Evolutionary conservation across 2,113 vertebrate genomes (phyloP).

Genomic region (Cheirogaleus medius): DNA sequence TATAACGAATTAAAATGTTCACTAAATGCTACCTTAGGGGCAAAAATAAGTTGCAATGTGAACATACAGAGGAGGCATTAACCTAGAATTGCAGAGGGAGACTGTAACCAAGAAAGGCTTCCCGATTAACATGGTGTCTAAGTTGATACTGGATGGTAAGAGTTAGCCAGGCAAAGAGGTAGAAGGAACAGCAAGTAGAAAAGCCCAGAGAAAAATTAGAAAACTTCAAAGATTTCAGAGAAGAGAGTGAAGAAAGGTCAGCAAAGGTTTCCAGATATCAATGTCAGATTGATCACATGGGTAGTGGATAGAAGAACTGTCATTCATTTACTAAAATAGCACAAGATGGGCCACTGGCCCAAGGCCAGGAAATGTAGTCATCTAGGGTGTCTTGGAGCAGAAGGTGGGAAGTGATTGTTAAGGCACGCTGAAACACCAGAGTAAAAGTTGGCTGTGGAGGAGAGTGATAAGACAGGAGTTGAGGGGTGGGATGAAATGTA

Average conservation of each 20-base stretch:
- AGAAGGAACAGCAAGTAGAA: not conserved
- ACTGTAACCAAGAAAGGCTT: not conserved
- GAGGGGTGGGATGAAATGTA: not conserved
- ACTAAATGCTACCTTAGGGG: not conserved
- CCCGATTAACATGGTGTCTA: not conserved
- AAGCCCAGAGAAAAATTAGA: not conserved
- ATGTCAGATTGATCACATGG: not conserved
- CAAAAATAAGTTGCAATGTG: not conserved
- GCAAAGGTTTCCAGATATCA: not conserved
- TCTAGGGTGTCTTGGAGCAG: not conserved
- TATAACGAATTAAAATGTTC: not conserved
- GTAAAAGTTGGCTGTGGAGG: not conserved
- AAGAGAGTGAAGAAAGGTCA: not conserved
- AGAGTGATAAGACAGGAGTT: not conserved
- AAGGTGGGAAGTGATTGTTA: not conserved
- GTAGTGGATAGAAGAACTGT: not conserved
- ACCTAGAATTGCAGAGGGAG: not conserved
- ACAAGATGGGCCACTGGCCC: not conserved
- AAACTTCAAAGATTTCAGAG: not conserved
- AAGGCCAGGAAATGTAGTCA: not conserved
- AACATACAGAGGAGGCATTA: not conserved
- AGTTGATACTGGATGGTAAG: not conserved
- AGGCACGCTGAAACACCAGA: not conserved
- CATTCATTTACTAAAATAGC: not conserved
- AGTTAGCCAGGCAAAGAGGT: not conserved